These are phyloP conservation scores for Alligator sinensis DNA, from an alignment of 2,113 vertebrate genomes.

Conservation along the genomic window DNA sequence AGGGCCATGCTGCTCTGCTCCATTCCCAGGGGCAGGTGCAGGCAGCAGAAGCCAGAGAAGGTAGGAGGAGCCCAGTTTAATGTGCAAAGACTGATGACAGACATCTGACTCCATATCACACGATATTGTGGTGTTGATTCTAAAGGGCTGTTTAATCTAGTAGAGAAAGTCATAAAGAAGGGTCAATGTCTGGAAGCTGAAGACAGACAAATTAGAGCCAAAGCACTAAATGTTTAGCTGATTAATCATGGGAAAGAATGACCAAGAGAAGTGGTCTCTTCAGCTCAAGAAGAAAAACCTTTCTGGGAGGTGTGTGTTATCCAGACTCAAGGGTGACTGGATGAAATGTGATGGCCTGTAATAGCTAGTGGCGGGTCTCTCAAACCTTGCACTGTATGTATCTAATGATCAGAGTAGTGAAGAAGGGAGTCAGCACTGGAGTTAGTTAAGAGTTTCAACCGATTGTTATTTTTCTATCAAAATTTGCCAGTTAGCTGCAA, in stretches of 20 bases:
- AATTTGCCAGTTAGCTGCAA: background rate
- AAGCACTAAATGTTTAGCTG: background rate
- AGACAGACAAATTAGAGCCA: background rate
- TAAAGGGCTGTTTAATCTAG: background rate
- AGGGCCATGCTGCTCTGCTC: too few species aligned
- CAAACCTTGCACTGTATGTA: background rate
- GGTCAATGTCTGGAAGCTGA: background rate
- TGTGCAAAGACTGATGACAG: too few species aligned
- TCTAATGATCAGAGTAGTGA: background rate
- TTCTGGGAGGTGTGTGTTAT: background rate
- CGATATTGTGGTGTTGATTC: background rate
- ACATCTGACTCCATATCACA: too few species aligned
- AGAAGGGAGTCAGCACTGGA: background rate
- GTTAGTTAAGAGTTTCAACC: background rate
- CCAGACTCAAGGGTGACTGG: background rate
- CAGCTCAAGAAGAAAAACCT: background rate
- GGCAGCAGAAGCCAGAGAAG: too few species aligned
- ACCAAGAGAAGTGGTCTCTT: background rate
- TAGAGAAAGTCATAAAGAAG: background rate
- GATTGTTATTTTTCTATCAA: background rate
- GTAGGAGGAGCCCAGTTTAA: too few species aligned
- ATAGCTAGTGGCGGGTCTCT: rapidly evolving
- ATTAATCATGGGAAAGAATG: background rate
- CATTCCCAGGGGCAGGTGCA: too few species aligned
- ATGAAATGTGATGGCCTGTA: background rate